Base-by-base conservation (phyloP, 1,140 invertebrate species). In the Arctopsyche grandis region DNA sequence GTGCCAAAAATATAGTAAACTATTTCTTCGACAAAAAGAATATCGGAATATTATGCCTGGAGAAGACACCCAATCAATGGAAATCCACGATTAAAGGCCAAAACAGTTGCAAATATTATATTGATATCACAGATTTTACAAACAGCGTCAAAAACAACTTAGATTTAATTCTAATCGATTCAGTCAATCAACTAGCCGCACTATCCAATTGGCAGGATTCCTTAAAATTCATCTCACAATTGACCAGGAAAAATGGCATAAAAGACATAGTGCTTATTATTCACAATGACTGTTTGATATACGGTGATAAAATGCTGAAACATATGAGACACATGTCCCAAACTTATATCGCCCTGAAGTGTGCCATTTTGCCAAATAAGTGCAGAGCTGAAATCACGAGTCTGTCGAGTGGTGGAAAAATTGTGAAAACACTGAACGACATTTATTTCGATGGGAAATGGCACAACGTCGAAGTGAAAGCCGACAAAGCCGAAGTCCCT, bases 311-410 rank as follows among this genome's bases (percentile, higher is more conserved):
- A 83, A 79, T 88, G 73, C 80, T 84, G 63, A 82, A 84, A 71
- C 85, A 89, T 82, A 87, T 90, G 77, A 85, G 85, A 77, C 85
- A 90, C 81, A 83, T 90, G 79, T 83, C 87, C 14, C 88, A 86
- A 83, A 86, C 87, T 24, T 83, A 84, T 69, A 84, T 90, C 43
- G 84, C 85, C 76, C 60, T 86, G n/a, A 87, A 85, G 84, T 84
- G 86, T 73, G 78, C 81, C 77, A 81, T 79, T 73, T 82, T 84
- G 21, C 52, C 78, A 19, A 77, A 81, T 38, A 86, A 85, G 82
- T 78, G 86, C 63, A 79, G 83, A 19, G 78, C 90, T n/a, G 83
- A 85, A 38, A 85, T 90, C 77, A 87, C 85, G 80, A 89, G 86
- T 79, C 85, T 85, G 81, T 86, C 85, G 75, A 71, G 79, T 74